Evolutionary conservation across 2,113 vertebrate species (phyloP).

Genomic region (Hypanus sabinus): DNA sequence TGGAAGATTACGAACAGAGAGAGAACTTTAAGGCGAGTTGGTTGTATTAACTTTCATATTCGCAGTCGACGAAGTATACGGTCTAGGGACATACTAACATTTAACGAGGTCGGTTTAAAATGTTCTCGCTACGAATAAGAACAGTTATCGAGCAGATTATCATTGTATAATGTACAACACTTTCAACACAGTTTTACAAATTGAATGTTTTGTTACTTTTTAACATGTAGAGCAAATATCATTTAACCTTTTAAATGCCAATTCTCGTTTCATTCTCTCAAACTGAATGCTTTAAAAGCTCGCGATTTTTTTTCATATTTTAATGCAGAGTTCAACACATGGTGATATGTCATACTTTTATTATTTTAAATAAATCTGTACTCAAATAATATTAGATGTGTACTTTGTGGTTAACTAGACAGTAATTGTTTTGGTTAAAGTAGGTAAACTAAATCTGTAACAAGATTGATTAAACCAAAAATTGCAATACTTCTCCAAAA

Average conservation of each 20-base stretch:
- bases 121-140: background rate
- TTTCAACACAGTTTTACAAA: background rate
- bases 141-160: background rate
- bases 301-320: background rate
- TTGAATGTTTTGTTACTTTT: background rate
- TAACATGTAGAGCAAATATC: background rate
- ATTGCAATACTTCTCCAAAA: background rate
- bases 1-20: background rate
- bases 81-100: background rate
- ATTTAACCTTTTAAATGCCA: background rate
- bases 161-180: background rate
- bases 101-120: background rate
- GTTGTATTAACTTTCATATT: background rate
- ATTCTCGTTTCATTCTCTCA: background rate
- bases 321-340: background rate
- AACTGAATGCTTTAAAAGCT: background rate
- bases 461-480: background rate
- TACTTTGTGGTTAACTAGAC: background rate
- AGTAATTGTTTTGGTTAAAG: background rate
- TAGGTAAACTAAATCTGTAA: background rate
- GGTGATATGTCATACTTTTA: background rate
- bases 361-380: background rate
- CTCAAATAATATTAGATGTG: background rate
- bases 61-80: background rate
- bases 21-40: background rate